Evolutionary conservation across 1,140 invertebrate genomes (phyloP).

Genomic region (honey bee (Apis mellifera)): DNA sequence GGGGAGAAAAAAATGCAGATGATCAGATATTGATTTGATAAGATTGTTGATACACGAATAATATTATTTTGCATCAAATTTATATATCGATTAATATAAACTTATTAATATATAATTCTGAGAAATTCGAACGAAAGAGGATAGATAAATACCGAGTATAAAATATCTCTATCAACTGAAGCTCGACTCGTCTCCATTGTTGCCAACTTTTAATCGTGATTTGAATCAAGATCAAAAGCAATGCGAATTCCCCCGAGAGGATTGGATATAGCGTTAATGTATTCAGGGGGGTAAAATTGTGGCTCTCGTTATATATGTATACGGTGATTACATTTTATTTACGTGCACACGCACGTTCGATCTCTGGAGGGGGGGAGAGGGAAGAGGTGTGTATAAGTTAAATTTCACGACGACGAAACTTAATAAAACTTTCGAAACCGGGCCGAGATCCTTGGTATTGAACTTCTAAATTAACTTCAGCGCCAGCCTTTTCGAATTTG

Average conservation of each 20-base stretch:
- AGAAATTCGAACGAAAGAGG: no score
- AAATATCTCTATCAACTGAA: no score
- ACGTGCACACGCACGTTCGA: not conserved
- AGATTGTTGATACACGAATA: no score
- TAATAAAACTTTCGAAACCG: constrained; percentile 28
- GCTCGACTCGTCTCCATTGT: not conserved
- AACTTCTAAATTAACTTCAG: constrained; percentile 29
- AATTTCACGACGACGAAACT: constrained; percentile 16
- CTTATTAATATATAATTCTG: no score
- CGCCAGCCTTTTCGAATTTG: not conserved
- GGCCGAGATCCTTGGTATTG: not conserved
- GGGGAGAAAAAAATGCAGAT: no score
- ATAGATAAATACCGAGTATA: no score
- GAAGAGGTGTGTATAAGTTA: constrained; percentile 19
- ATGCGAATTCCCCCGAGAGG: not conserved
- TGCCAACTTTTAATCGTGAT: not conserved
- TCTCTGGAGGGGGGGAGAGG: not conserved
- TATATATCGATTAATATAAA: no score
- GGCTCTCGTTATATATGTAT: not conserved
- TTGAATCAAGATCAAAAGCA: not conserved
- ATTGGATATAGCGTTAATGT: not conserved
- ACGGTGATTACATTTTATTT: constrained; percentile 28
- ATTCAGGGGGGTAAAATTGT: not conserved
- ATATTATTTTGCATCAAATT: no score
- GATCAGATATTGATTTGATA: no score